Evolutionary conservation across 1,140 invertebrate species (phyloP), one percentile per base, ranked within the genome.

Genomic region (Phymastichus coffea): DNA sequence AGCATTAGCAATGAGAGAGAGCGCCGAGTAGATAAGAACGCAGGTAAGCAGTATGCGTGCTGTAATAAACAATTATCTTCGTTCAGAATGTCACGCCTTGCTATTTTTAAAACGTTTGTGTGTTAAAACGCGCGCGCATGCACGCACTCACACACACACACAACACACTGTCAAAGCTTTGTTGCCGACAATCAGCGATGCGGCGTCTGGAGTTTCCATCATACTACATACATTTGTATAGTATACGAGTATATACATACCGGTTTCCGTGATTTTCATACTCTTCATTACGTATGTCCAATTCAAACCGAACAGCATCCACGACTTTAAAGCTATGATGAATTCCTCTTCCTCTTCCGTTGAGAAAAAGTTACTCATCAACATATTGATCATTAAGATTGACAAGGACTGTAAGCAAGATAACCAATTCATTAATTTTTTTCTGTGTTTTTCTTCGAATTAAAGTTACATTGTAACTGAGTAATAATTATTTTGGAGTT

Each of bases 341-440:
- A 79, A 78, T 6, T 68, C 63, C 2, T 73, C 52, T 9, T 72
- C 64, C 0, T 68, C 55, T 9, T 46, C 19, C 30, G 63, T 57
- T 2, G 73, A 72, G 46, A 80, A 78, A 47, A 70, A 78, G 35
- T 71, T 69, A 57, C 72, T 77, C 28, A 74, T 66, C 10, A 77
- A 35, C 15, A 80, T 65, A 38, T 79, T 78, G 57, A 78, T 70
- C 71, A 77, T 71, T 14, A 80, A 62, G 54, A 79, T 74, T 15
- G 77, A 73, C 9, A 67, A 47, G 2, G 78, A 75, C 78, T 80
- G 64, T 17, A 71, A 68, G 63, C 56, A 25, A n/a, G n/a, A n/a
- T n/a, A 56, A 41, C n/a, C n/a, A n/a, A n/a, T n/a, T n/a, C n/a
- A n/a, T n/a, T n/a, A n/a, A n/a, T n/a, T 28, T 4, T n/a, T 23